Conservation (phyloP, 1,140 invertebrate genomes). For the Thaumetopoea pityocampa region DNA sequence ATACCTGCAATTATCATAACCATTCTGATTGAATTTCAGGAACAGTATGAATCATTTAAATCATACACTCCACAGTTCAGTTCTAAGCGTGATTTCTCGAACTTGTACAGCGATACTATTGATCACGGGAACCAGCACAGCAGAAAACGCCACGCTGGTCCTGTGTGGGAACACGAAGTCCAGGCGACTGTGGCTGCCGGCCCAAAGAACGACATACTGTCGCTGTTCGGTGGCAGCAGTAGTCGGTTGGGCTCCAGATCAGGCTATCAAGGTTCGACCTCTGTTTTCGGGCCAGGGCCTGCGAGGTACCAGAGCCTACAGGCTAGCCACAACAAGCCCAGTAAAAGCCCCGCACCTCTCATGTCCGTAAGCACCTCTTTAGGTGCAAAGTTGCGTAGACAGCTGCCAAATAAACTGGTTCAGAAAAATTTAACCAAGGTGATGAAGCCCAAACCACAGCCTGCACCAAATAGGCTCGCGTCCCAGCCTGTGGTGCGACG, state of each 20-base stretch:
- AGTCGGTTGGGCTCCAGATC: too few species aligned
- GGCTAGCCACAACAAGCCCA: not conserved
- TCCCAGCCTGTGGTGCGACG: conserved; percentile 11
- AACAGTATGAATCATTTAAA: conserved; percentile 33
- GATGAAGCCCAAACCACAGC: conserved; percentile 3
- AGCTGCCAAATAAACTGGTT: too few species aligned
- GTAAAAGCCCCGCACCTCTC: conserved; percentile 4
- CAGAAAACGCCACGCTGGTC: conserved; percentile 21
- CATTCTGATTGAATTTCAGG: conserved; percentile 42
- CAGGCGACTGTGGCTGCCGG: conserved; percentile 16
- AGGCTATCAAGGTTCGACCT: too few species aligned
- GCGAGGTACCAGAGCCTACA: not conserved
- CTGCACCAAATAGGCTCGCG: conserved; percentile 10
- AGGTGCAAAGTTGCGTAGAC: too few species aligned
- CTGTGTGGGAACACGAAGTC: conserved; percentile 16
- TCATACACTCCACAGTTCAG: too few species aligned
- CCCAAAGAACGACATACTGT: too few species aligned
- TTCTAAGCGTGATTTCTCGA: too few species aligned
- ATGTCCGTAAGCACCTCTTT: conserved; percentile 7
- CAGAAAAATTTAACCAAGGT: too few species aligned
- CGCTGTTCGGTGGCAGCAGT: too few species aligned
- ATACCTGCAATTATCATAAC: conserved; percentile 1
- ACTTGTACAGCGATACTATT: too few species aligned
- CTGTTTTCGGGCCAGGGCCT: conserved; percentile 1
- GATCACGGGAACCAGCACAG: conserved; percentile 14